Conservation (phyloP, 2,888 invertebrate genomes). For the Ennomos fuscantarius region DNA sequence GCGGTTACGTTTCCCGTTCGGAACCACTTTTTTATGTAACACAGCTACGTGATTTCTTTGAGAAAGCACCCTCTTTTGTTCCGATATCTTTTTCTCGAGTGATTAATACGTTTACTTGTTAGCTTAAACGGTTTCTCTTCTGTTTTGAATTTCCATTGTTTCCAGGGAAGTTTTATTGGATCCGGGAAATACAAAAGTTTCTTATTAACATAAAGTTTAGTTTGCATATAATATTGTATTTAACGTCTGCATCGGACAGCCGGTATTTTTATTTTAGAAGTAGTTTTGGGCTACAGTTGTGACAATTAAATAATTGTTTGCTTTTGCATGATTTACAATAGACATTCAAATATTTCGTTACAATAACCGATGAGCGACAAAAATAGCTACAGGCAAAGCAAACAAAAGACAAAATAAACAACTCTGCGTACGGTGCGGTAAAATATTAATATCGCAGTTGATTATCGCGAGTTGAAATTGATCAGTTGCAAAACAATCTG, state of each 20-base stretch:
- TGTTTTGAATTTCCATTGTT: slow-evolving; percentile 48
- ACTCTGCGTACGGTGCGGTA: slow-evolving; percentile 8
- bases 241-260: too few relatives aligned
- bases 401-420: slow-evolving; percentile 14
- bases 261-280: too few relatives aligned
- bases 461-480: slow-evolving; percentile 20
- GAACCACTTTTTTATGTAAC: slow-evolving; percentile 77
- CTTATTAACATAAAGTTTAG: not conserved
- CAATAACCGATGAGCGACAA: not conserved
- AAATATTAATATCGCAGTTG: slow-evolving; percentile 27
- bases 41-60: slow-evolving; percentile 73
- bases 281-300: too few relatives aligned
- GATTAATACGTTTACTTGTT: slow-evolving; percentile 69
- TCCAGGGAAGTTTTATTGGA: slow-evolving; percentile 32
- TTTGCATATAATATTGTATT: not conserved
- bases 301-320: too few relatives aligned
- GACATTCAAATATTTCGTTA: too few relatives aligned
- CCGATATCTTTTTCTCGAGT: slow-evolving; percentile 65
- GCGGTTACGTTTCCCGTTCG: slow-evolving; percentile 77
- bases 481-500: slow-evolving; percentile 51
- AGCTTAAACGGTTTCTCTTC: slow-evolving; percentile 58
- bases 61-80: slow-evolving; percentile 64
- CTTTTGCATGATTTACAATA: too few relatives aligned
- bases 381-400: slow-evolving; percentile 13
- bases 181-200: slow-evolving; percentile 9